Conservation (phyloP, 2,888 invertebrate species). For the Agriotes lineatus region DNA sequence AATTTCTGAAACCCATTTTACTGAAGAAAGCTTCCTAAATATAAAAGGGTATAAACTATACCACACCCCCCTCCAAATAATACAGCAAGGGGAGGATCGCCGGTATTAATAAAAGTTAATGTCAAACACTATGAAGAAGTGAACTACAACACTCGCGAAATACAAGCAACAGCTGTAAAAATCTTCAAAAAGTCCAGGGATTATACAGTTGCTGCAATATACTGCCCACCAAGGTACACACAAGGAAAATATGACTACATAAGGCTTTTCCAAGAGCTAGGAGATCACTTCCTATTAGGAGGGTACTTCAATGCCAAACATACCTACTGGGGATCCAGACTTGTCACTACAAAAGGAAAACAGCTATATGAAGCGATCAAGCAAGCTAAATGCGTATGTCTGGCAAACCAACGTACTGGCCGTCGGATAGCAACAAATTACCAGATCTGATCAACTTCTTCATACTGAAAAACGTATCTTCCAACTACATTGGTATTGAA, state of each 20-base stretch:
- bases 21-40: slow-evolving; percentile 17
- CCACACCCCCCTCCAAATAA: slow-evolving; percentile 28
- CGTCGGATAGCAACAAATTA: slow-evolving; percentile 13
- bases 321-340: slow-evolving; percentile 17
- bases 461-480: slow-evolving; percentile 15
- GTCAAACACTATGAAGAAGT: slow-evolving; percentile 28
- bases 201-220: slow-evolving; percentile 38
- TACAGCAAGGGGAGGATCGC: slow-evolving; percentile 33
- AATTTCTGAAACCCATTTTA: slow-evolving; percentile 34
- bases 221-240: slow-evolving; percentile 29
- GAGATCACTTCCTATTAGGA: slow-evolving; percentile 40
- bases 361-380: slow-evolving; percentile 9
- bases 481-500: slow-evolving; percentile 26
- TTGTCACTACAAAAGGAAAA: slow-evolving; percentile 27
- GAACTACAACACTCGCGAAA: slow-evolving; percentile 16
- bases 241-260: slow-evolving; percentile 19
- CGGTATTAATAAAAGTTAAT: slow-evolving; percentile 27
- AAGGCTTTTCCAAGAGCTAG: slow-evolving; percentile 38
- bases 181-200: slow-evolving; percentile 14
- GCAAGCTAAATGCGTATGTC: slow-evolving; percentile 22
- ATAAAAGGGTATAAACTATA: slow-evolving; percentile 32
- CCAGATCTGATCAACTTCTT: slow-evolving; percentile 27
- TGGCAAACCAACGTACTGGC: slow-evolving; percentile 28
- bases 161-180: slow-evolving; percentile 23
- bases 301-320: slow-evolving; percentile 44